Percentiles rank a stretch among this genome's conserved stretches.
Evolutionary conservation across 2,797 vertebrate genomes (phyloP).

Genomic region (Thripadectes ignobilis): DNA sequence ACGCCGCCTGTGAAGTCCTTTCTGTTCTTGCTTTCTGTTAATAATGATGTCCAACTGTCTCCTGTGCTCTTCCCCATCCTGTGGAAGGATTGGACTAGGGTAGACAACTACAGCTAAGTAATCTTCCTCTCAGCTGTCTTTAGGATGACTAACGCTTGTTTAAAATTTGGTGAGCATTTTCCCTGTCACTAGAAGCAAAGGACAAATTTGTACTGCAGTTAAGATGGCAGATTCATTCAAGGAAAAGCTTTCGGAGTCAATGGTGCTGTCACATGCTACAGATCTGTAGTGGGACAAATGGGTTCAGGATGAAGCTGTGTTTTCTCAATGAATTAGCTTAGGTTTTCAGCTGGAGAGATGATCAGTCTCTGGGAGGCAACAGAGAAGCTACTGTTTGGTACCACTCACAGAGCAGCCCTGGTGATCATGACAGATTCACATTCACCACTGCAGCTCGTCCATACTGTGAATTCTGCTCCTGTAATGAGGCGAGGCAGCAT

Average conservation of each 20-base stretch:
- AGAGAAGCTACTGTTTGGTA: neutral
- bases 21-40: neutral
- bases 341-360: neutral
- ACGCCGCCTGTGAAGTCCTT: neutral
- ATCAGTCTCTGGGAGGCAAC: neutral
- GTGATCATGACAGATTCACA: fast-evolving
- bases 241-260: neutral
- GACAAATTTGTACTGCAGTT: neutral
- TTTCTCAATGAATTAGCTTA: neutral
- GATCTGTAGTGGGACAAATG: neutral
- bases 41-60: neutral
- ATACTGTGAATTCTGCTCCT: neutral
- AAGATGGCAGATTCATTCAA: neutral
- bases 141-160: neutral
- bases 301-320: neutral
- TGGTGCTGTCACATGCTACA: neutral
- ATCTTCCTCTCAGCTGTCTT: neutral
- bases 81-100: neutral
- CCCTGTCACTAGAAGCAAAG: neutral
- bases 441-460: fast-evolving
- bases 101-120: neutral
- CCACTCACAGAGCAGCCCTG: neutral
- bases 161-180: neutral
- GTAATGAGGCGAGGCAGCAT: fast-evolving
- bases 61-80: neutral